Percentiles rank a stretch among this genome's conserved stretches.
Evolutionary conservation across 1,140 invertebrate genomes (phyloP).

Genomic region (Mylabris phalerata): DNA sequence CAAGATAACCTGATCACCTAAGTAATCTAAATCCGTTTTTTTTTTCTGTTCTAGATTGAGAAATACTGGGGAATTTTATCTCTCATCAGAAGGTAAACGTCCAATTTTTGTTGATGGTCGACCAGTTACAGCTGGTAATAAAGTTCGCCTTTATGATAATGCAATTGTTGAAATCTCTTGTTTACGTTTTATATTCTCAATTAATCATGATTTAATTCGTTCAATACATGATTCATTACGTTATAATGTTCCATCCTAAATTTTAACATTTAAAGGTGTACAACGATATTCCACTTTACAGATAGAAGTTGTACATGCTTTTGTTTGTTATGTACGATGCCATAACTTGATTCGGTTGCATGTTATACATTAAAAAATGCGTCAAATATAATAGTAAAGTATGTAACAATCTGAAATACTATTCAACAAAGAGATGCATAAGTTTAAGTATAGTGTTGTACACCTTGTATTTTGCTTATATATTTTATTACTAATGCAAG

Average conservation of each 20-base stretch:
- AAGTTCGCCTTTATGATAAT: constrained; percentile 85
- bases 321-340: too few species aligned
- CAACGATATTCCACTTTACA: too few species aligned
- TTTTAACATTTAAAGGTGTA: too few species aligned
- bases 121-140: constrained; percentile 78
- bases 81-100: constrained; percentile 92
- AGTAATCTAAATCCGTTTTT: background rate
- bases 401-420: too few species aligned
- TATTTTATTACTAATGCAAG: too few species aligned
- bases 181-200: constrained; percentile 84
- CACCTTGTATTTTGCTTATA: too few species aligned
- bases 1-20: background rate
- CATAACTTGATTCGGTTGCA: too few species aligned
- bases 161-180: constrained; percentile 91
- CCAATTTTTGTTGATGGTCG: constrained; percentile 91
- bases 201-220: constrained; percentile 82
- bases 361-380: too few species aligned
- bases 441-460: too few species aligned
- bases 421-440: too few species aligned
- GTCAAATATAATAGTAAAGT: too few species aligned
- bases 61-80: constrained; percentile 89
- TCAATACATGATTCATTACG: constrained; percentile 40
- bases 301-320: too few species aligned
- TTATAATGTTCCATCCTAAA: constrained; percentile 25
- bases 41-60: constrained; percentile 63